A percentile compares a stretch with the other conserved stretches of the same genome.
phyloP scores from a whole-genome alignment of 2,113 vertebrate genomes.

The Silurus asotus region DNA sequence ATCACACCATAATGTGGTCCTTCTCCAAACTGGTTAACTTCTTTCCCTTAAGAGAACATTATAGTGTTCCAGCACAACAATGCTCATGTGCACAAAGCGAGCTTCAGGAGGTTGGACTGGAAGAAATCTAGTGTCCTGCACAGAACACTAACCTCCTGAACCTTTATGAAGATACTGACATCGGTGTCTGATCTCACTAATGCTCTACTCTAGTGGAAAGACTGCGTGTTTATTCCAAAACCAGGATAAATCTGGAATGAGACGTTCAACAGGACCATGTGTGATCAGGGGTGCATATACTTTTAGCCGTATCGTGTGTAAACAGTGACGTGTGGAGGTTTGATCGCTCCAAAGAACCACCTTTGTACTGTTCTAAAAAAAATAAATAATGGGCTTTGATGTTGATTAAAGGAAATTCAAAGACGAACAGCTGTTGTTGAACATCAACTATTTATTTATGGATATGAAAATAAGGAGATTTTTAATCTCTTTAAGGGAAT shows the following conservation, averaged over 20 bases:
- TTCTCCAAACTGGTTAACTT: neutral
- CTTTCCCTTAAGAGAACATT: neutral
- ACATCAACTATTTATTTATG: neutral
- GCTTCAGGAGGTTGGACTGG: neutral
- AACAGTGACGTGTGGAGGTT: neutral
- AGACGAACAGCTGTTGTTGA: neutral
- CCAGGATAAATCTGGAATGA: neutral
- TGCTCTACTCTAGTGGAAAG: neutral
- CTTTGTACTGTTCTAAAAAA: neutral
- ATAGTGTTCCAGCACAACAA: neutral
- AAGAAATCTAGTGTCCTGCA: neutral
- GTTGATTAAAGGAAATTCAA: slow-evolving; percentile 7
- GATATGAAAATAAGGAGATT: slow-evolving; percentile 28
- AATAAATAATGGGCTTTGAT: neutral
- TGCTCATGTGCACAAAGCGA: neutral
- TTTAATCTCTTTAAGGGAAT: neutral
- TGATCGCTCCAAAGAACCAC: neutral
- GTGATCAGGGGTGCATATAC: neutral
- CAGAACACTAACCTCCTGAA: neutral
- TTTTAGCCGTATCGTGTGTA: neutral
- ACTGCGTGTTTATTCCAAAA: neutral
- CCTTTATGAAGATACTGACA: neutral
- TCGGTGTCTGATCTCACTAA: neutral
- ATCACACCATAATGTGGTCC: neutral
- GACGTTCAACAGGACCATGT: neutral